Evolutionary conservation across 2,113 vertebrate species (phyloP).

Genomic region (Paradoxurus hermaphroditus): DNA sequence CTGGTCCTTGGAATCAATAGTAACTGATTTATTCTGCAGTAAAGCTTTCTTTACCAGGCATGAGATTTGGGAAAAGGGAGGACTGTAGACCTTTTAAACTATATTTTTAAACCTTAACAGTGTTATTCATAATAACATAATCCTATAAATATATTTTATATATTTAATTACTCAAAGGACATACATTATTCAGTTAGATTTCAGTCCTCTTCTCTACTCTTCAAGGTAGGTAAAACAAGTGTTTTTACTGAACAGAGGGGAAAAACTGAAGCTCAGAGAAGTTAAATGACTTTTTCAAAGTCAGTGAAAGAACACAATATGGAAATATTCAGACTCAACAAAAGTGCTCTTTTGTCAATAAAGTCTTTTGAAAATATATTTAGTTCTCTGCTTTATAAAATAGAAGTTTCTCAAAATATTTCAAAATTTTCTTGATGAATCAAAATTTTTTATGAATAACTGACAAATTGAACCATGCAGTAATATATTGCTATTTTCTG

Average conservation of each 20-base stretch:
- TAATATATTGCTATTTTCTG: slow-evolving; percentile 18
- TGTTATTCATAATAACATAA: not conserved
- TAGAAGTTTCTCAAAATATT: slow-evolving; percentile 26
- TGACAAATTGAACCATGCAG: slow-evolving; percentile 1
- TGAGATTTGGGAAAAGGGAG: not conserved
- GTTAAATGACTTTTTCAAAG: slow-evolving; percentile 13
- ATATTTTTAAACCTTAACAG: not conserved
- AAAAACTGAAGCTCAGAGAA: not conserved
- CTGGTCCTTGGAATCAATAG: not conserved
- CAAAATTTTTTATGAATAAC: not conserved
- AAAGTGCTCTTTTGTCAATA: not conserved
- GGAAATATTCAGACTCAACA: not conserved
- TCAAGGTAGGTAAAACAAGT: not conserved
- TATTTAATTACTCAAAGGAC: not conserved
- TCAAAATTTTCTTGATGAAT: slow-evolving; percentile 9
- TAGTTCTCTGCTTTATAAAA: slow-evolving; percentile 14
- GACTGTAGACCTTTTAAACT: not conserved
- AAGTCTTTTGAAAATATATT: slow-evolving; percentile 19
- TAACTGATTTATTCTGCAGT: slow-evolving; percentile 22
- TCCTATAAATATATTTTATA: not conserved
- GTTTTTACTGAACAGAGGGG: not conserved
- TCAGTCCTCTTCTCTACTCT: not conserved
- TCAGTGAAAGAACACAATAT: not conserved
- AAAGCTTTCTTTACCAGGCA: not conserved
- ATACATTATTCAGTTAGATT: not conserved